A percentile compares a stretch with the other conserved stretches of the same genome.
Conservation (phyloP, 2,113 vertebrate species). For the Corythornis madagascariensis region DNA sequence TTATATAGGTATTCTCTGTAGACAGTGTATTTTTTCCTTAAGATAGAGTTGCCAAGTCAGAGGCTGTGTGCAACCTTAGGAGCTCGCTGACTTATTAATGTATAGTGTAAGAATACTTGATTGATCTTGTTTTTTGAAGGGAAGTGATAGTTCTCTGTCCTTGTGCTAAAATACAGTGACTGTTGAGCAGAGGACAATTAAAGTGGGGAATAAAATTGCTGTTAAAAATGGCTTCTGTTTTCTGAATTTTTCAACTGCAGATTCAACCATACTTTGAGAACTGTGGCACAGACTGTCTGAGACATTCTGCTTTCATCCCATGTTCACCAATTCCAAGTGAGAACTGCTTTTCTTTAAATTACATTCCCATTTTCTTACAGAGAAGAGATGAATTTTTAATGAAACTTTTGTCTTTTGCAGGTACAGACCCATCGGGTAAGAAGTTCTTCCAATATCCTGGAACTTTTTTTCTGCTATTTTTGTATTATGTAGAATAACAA, state of each 20-base stretch:
- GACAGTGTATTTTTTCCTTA: background rate
- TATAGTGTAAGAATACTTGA: background rate
- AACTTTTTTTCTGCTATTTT: background rate
- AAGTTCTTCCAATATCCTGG: background rate
- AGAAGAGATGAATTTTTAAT: background rate
- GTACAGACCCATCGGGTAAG: constrained; percentile 43
- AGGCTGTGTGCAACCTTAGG: background rate
- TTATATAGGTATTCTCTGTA: background rate
- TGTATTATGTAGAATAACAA: background rate
- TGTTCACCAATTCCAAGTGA: constrained; percentile 65
- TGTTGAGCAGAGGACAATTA: background rate
- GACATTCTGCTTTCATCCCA: constrained; percentile 17
- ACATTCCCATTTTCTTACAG: background rate
- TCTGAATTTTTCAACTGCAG: constrained; percentile 54
- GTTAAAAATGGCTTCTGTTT: background rate
- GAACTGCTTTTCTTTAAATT: background rate
- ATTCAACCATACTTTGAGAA: constrained; percentile 73
- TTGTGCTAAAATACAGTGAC: background rate
- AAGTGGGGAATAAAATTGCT: background rate
- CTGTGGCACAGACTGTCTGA: constrained; percentile 75
- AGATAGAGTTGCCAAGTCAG: background rate
- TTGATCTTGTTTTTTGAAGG: background rate
- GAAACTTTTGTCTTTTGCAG: constrained; percentile 39
- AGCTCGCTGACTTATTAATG: background rate
- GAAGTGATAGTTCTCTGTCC: background rate